phyloP scores from a whole-genome alignment of 1,140 invertebrate species.

The Drosophila micromelanica region DNA sequence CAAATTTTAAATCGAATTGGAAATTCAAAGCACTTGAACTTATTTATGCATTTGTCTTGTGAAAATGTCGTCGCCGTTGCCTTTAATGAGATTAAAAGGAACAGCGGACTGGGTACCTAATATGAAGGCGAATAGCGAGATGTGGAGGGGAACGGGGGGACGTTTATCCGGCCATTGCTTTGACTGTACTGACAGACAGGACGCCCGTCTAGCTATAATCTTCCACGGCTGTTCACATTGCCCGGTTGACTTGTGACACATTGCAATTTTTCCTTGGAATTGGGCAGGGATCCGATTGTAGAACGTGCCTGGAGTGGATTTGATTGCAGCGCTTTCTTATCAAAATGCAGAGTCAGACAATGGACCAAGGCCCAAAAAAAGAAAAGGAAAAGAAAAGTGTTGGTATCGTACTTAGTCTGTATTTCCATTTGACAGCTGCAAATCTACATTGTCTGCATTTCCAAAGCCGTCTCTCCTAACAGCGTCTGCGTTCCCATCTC shows the following conservation, averaged over 20 bases:
- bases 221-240: slow-evolving; percentile 53
- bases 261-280: slow-evolving; percentile 22
- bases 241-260: slow-evolving; percentile 54
- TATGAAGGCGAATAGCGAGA: too few relatives aligned
- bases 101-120: slow-evolving; percentile 4
- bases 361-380: slow-evolving; percentile 56
- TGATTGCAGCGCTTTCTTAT: slow-evolving; percentile 47
- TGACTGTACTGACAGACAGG: slow-evolving; percentile 39
- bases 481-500: slow-evolving; percentile 7
- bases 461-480: background rate
- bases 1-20: slow-evolving; percentile 59
- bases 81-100: slow-evolving; percentile 49
- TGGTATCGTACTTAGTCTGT: slow-evolving; percentile 42
- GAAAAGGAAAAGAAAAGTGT: slow-evolving; percentile 57
- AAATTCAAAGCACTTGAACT: slow-evolving; percentile 76
- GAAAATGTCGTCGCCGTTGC: slow-evolving; percentile 65
- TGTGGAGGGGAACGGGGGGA: background rate
- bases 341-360: slow-evolving; percentile 66
- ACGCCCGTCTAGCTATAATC: slow-evolving; percentile 62
- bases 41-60: slow-evolving; percentile 79
- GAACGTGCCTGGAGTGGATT: slow-evolving; percentile 19
- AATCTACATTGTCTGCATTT: slow-evolving; percentile 40
- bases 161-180: slow-evolving; percentile 41
- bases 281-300: background rate
- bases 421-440: slow-evolving; percentile 68